Conservation (phyloP, 64 coral and sea anemone species). For the Platygyra sinensis region DNA sequence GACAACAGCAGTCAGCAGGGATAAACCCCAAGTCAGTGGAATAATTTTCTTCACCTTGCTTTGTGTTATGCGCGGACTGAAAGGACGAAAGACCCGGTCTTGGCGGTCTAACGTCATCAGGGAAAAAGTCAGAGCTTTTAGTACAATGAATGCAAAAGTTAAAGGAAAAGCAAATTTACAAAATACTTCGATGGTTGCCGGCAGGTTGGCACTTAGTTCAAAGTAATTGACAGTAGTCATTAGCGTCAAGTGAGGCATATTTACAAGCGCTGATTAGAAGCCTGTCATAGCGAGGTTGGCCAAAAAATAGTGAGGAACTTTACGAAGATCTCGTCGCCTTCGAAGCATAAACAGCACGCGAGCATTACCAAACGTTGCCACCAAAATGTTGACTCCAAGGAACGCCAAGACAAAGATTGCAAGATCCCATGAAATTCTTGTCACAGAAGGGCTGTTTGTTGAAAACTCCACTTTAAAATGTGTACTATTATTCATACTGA, state of each 20-base stretch:
- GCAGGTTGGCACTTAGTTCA: neutral
- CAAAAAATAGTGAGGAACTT: neutral
- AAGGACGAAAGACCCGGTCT: neutral
- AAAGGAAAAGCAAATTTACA: neutral
- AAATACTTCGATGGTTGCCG: neutral
- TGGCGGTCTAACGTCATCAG: neutral
- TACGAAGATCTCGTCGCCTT: neutral
- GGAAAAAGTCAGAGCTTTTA: neutral
- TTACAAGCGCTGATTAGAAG: neutral
- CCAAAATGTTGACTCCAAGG: neutral
- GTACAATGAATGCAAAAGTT: neutral
- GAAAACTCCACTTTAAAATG: neutral
- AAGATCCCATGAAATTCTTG: neutral
- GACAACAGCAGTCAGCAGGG: neutral
- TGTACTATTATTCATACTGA: neutral
- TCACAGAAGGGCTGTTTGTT: neutral
- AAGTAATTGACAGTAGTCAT: constrained; percentile 3
- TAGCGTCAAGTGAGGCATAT: neutral
- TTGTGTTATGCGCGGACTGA: neutral
- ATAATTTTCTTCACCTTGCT: constrained; percentile 1
- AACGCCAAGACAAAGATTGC: neutral
- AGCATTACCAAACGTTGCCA: neutral
- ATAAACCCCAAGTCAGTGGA: neutral
- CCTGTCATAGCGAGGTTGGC: constrained; percentile 1
- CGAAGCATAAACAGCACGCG: neutral